phyloP scores from a whole-genome alignment of 2,888 invertebrate genomes.

The Drosophila silvestris region DNA sequence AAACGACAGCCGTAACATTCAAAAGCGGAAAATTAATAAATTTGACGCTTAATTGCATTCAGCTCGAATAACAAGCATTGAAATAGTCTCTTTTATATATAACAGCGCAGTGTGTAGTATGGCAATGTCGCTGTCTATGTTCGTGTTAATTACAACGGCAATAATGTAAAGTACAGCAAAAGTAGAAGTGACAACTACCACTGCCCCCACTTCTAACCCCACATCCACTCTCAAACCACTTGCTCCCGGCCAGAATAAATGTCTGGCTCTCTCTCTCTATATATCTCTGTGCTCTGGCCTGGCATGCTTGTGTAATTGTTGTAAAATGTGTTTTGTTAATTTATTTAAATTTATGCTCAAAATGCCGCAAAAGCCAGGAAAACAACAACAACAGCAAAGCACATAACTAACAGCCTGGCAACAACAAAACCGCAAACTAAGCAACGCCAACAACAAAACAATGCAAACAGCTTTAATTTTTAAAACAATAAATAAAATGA shows the following conservation, averaged over 20 bases:
- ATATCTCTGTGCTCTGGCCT: background rate
- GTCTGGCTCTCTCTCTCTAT: background rate
- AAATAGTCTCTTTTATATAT: conserved; percentile 27
- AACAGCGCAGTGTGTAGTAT: background rate
- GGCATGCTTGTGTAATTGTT: conserved; percentile 66
- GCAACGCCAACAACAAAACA: conserved; percentile 31
- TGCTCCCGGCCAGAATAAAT: conserved; percentile 1
- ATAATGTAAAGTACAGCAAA: conserved; percentile 64
- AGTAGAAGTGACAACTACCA: conserved; percentile 49
- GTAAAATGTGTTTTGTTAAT: conserved; percentile 75
- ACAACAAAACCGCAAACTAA: conserved; percentile 54
- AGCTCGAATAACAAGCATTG: conserved; percentile 33
- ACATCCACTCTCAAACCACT: background rate
- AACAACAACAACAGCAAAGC: conserved; percentile 15
- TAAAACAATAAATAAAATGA: conserved; percentile 68
- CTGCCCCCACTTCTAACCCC: conserved; percentile 5
- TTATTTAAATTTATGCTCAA: conserved; percentile 78
- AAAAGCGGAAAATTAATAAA: conserved; percentile 69
- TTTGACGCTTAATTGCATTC: conserved; percentile 71
- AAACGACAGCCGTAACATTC: conserved; percentile 41
- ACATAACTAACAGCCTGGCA: conserved; percentile 43
- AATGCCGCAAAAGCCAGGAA: conserved; percentile 41
- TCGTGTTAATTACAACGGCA: conserved; percentile 67
- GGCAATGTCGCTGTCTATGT: conserved; percentile 40
- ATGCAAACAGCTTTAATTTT: conserved; percentile 62